A percentile compares a stretch with the other conserved stretches of the same genome.
These are phyloP conservation scores for Margarornis squamiger DNA, from an alignment of 2,797 vertebrate species.

Conservation along the genomic window DNA sequence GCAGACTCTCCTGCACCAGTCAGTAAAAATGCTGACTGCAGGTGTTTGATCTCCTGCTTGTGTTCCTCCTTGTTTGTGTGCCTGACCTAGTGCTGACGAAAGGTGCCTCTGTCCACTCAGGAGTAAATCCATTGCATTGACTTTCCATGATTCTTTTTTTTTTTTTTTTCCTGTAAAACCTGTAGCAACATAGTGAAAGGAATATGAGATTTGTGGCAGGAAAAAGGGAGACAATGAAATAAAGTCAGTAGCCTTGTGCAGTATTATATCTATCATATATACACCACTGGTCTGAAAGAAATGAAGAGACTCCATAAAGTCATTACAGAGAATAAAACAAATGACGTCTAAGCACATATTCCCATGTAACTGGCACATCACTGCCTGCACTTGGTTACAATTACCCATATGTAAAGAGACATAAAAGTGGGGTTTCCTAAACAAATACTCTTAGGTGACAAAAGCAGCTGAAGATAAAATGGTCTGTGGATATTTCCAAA, in stretches of 20 bases:
- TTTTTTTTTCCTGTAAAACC: not conserved
- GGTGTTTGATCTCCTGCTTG: not conserved
- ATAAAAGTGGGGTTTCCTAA: not conserved
- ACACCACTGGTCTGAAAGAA: not conserved
- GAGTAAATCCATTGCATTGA: not conserved
- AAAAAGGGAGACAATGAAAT: not conserved
- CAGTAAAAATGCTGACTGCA: not conserved
- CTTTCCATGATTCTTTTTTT: not conserved
- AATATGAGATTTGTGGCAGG: not conserved
- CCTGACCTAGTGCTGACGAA: not conserved
- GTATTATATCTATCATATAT: not conserved
- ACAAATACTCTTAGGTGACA: not conserved
- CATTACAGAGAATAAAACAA: not conserved
- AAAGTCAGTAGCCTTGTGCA: not conserved
- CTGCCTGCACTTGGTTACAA: not conserved
- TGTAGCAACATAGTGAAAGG: not conserved
- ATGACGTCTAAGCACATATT: not conserved
- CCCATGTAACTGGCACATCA: not conserved
- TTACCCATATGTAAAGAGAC: rapidly evolving
- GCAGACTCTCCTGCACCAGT: not conserved
- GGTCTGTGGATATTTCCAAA: not conserved
- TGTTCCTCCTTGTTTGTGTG: not conserved
- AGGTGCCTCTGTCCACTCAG: not conserved
- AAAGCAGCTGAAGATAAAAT: not conserved
- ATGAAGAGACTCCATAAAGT: not conserved